Base-by-base conservation (phyloP, 1,140 invertebrate genomes). In the Uloborus diversus region DNA sequence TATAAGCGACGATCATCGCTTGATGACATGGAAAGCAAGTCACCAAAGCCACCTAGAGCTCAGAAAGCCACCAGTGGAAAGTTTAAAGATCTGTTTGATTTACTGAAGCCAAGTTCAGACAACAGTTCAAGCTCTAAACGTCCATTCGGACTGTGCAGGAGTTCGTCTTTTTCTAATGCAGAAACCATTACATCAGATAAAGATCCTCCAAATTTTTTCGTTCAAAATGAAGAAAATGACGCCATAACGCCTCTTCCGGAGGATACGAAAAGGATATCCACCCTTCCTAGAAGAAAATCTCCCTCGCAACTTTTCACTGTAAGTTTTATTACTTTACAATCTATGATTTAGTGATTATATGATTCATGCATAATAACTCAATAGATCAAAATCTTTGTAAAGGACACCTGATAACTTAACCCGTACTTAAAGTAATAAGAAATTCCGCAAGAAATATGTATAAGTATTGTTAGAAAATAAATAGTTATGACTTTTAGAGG, bases 1-100 rank as follows among this genome's bases (percentile, higher is more conserved):
- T 75, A 75, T 32, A 62, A 61, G n/a, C 27, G 71, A 47, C 47
- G 71, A 75, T 28, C 20, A 33, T 75, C 71, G 9, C 49, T 73
- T 13, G 69, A 73, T 3, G 35, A 47, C 17, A 75, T 75, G 71
- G 71, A 75, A 35, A 42, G 64, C 27, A 64, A 73, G 27, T 73
- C 69, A 42, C 69, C 69, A 7, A 59, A 56, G 11, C 51, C 66
- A 17, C 49, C 66, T 33, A n/a, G 66, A 32, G 51, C 56, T 28
- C 69, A 59, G 27, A 73, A 73, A 35, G 30, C 35, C 20, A 61
- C 25, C 17, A 61, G 56, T 47, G 69, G 7, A 33, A 73, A 61
- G 35, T 51, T 73, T 30, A 59, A 73, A 32, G 69, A 73, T 23
- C 37, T 73, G 9, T 61, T 73, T 28, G 57, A 73, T 61, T 23